These are phyloP conservation scores for Mus caroli DNA, from an alignment of 2,797 vertebrate genomes.

Conservation along the genomic window DNA sequence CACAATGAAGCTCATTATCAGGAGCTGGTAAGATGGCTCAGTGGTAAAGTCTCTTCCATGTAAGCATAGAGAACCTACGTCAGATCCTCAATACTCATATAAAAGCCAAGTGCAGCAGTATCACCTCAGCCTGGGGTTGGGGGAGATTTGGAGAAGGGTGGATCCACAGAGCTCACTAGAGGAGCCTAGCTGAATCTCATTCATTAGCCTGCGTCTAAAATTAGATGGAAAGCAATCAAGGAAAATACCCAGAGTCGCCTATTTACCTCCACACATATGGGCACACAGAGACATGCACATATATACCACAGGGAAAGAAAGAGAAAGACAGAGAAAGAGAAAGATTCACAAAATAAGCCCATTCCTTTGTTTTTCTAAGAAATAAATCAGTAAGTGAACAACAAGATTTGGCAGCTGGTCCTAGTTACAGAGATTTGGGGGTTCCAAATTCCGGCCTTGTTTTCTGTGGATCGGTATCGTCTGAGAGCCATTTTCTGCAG, in stretches of 20 bases:
- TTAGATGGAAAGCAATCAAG: neutral
- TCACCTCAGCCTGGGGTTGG: neutral
- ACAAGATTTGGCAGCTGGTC: neutral
- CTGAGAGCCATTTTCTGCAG: conserved; percentile 55
- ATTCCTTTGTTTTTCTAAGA: neutral
- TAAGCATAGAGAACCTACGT: neutral
- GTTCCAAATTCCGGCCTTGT: conserved; percentile 45
- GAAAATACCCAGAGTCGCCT: neutral
- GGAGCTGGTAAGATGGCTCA: neutral
- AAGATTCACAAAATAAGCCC: neutral
- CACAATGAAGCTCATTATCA: neutral
- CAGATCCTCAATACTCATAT: neutral
- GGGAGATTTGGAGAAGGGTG: too few relatives aligned
- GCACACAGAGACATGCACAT: neutral
- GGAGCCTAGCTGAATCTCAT: neutral
- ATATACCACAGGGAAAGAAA: neutral
- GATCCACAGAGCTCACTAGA: neutral
- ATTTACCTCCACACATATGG: neutral
- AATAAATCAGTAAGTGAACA: conserved; percentile 16
- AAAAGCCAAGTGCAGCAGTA: neutral
- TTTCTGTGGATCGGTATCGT: conserved; percentile 68
- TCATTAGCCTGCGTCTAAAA: neutral
- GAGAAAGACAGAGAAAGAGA: neutral
- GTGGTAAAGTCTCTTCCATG: neutral
- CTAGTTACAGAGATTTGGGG: conserved; percentile 63